Conservation (phyloP, 2,888 invertebrate genomes). For the Heliconius hortense region DNA sequence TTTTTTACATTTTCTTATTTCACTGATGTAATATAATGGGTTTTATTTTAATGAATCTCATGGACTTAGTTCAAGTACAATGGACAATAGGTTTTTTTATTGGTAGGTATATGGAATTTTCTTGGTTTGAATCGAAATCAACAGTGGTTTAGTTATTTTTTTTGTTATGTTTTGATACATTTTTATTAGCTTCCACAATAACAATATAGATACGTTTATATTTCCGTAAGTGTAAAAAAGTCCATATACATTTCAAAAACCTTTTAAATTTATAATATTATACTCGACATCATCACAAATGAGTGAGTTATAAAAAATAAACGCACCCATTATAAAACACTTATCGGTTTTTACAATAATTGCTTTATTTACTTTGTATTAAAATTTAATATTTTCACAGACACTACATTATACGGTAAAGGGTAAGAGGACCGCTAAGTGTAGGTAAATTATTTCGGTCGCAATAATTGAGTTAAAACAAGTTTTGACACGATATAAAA, state of each 20-base stretch:
- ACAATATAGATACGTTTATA: slow-evolving; percentile 5
- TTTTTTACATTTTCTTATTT: slow-evolving; percentile 46
- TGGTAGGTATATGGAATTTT: neutral
- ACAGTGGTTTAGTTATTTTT: neutral
- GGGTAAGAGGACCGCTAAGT: slow-evolving; percentile 25
- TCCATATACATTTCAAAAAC: slow-evolving; percentile 22
- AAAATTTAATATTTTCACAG: slow-evolving; percentile 21
- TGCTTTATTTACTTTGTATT: slow-evolving; percentile 28
- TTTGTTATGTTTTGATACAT: neutral
- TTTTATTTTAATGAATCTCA: slow-evolving; percentile 18
- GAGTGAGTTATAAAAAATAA: slow-evolving; percentile 16
- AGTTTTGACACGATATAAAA: slow-evolving; percentile 34
- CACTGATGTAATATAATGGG: slow-evolving; percentile 29
- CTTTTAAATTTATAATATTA: slow-evolving; percentile 16
- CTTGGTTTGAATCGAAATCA: neutral
- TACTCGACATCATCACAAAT: slow-evolving; percentile 2
- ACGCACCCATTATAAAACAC: slow-evolving; percentile 6
- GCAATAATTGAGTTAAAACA: slow-evolving; percentile 31
- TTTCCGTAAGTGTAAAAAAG: neutral
- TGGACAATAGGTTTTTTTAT: slow-evolving; percentile 1
- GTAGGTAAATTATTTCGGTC: slow-evolving; percentile 24
- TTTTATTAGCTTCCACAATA: neutral
- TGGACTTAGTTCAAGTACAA: slow-evolving; percentile 8
- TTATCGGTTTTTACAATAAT: slow-evolving; percentile 23
- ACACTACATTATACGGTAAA: neutral